Percentiles rank a stretch among this genome's conserved stretches.
Evolutionary conservation across 2,888 invertebrate species (phyloP).

Genomic region (Hemicrepidius hirtus): DNA sequence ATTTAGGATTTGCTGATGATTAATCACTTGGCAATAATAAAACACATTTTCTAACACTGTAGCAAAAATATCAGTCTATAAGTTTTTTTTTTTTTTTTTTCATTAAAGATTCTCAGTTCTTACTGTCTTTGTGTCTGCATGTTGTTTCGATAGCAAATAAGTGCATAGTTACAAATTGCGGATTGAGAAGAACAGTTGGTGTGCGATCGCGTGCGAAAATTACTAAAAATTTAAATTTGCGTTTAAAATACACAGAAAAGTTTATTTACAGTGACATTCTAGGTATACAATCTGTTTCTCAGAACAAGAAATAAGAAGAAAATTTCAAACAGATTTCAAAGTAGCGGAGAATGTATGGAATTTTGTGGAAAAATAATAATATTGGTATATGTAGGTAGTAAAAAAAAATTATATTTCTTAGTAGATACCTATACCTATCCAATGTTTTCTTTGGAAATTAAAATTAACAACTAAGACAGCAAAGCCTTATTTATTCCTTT

Average conservation of each 20-base stretch:
- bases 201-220: constrained; percentile 12
- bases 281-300: constrained; percentile 88
- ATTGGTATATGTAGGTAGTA: constrained; percentile 77
- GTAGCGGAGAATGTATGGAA: constrained; percentile 83
- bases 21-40: too few species aligned
- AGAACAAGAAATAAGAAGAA: constrained; percentile 95
- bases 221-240: constrained; percentile 59
- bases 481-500: too few species aligned
- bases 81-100: constrained; percentile 2
- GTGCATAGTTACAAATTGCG: constrained; percentile 42
- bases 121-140: constrained; percentile 19
- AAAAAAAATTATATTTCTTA: too few species aligned
- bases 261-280: constrained; percentile 85
- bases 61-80: constrained; percentile 52
- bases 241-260: constrained; percentile 86
- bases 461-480: too few species aligned
- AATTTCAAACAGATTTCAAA: constrained; percentile 91
- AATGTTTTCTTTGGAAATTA: too few species aligned
- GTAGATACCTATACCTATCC: too few species aligned
- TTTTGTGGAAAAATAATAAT: constrained; percentile 80
- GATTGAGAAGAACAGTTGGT: constrained; percentile 20
- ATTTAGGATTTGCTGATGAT: constrained; percentile 64
- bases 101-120: constrained; percentile 6
- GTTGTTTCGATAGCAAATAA: constrained; percentile 28
- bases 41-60: constrained; percentile 61